A percentile compares a stretch with the other conserved stretches of the same genome.
These are phyloP conservation scores for Aptenodytes patagonicus DNA, from an alignment of 2,113 vertebrate genomes.

Conservation along the genomic window DNA sequence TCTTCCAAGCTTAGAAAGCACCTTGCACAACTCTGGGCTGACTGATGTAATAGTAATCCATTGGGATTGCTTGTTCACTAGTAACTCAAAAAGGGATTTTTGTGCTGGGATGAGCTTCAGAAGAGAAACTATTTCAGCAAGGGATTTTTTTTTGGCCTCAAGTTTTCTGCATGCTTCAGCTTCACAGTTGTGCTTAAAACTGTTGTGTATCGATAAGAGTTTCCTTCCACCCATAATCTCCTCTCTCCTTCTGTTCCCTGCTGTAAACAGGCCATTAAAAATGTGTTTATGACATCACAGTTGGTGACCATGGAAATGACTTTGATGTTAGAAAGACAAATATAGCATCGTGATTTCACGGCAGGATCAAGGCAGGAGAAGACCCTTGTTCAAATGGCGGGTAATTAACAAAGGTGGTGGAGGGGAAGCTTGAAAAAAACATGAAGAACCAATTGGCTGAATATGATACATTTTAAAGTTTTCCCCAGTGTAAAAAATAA, in stretches of 20 bases:
- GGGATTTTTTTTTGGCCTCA: not conserved
- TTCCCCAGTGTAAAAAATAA: not conserved
- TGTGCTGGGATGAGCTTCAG: not conserved
- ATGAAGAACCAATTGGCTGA: not conserved
- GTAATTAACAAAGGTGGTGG: conserved; percentile 46
- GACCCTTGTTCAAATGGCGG: conserved; percentile 24
- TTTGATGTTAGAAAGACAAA: conserved; percentile 68
- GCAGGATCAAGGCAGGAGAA: conserved; percentile 51
- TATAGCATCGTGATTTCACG: conserved; percentile 45
- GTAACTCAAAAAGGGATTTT: not conserved
- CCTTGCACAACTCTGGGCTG: not conserved
- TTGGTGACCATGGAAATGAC: conserved; percentile 64
- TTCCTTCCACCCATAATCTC: conserved; percentile 51
- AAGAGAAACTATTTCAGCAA: not conserved
- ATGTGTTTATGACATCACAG: conserved; percentile 70
- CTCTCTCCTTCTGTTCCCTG: conserved; percentile 55
- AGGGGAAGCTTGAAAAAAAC: not conserved
- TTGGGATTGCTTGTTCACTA: not conserved
- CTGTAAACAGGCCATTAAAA: conserved; percentile 64
- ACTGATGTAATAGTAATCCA: not conserved
- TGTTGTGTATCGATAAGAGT: conserved; percentile 53
- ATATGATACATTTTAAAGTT: conserved; percentile 21
- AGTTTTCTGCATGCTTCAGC: not conserved
- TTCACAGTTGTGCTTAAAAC: conserved; percentile 35
- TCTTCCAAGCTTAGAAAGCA: not conserved